Conservation (phyloP, 2,888 invertebrate genomes). For the Ectobius pallidus region DNA sequence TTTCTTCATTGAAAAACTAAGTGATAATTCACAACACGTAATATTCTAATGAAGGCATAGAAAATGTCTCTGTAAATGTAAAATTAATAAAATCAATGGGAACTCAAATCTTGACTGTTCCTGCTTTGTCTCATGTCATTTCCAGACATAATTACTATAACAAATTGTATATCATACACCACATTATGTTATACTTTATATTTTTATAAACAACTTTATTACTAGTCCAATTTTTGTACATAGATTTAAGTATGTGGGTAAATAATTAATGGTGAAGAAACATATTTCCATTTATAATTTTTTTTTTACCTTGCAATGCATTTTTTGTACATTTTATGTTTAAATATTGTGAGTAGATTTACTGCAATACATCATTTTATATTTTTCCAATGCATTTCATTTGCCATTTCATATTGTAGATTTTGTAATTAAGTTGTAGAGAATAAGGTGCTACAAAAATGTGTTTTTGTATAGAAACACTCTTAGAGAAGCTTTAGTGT, state of each 20-base stretch:
- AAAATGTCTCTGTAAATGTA: too few relatives aligned
- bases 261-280: conserved; percentile 20
- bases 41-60: too few relatives aligned
- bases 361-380: background rate
- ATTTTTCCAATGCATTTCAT: background rate
- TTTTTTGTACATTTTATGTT: background rate
- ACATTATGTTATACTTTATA: background rate
- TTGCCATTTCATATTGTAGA: background rate
- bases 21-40: too few relatives aligned
- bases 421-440: background rate
- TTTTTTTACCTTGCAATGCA: background rate
- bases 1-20: too few relatives aligned
- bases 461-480: too few relatives aligned
- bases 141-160: too few relatives aligned
- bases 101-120: background rate
- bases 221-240: conserved; percentile 26
- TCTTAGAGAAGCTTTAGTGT: too few relatives aligned
- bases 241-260: conserved; percentile 4
- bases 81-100: too few relatives aligned
- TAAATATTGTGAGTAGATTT: background rate
- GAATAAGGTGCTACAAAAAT: background rate
- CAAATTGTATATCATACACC: background rate
- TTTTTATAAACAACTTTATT: background rate
- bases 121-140: background rate
- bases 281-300: background rate